Conservation (phyloP, 37 sponge, comb jelly and placozoan genomes). For the Aphrocallistes beatrix region DNA sequence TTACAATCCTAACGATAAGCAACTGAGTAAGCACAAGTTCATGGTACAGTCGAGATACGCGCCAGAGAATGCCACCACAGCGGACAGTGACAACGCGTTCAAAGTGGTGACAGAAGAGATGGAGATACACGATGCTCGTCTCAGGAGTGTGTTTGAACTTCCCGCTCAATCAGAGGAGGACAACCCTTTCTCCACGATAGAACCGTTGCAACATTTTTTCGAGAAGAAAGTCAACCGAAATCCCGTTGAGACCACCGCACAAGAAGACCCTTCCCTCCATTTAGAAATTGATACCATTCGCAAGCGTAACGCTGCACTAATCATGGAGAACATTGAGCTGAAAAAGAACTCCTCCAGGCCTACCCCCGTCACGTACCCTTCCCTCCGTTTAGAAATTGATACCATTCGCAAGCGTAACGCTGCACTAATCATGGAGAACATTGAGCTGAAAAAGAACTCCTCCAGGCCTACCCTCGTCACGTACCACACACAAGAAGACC, state of each 20-base stretch:
- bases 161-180: neutral
- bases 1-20: slow-evolving; percentile 27
- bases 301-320: neutral
- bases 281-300: neutral
- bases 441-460: too few species aligned
- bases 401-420: too few species aligned
- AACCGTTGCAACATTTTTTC: too few species aligned
- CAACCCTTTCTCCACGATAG: neutral
- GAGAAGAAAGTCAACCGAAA: neutral
- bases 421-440: too few species aligned
- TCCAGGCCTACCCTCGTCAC: too few species aligned
- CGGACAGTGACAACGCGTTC: slow-evolving; percentile 20
- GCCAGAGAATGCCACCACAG: slow-evolving; percentile 21
- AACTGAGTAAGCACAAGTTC: slow-evolving; percentile 77
- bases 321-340: neutral
- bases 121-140: neutral
- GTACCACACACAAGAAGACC: too few species aligned
- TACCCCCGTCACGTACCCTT: too few species aligned
- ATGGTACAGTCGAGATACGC: slow-evolving; percentile 91
- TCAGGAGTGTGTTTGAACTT: neutral
- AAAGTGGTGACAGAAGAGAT: neutral
- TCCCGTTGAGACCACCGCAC: neutral
- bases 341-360: neutral
- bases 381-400: too few species aligned
- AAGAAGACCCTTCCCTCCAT: neutral